These are phyloP conservation scores for Oscheius sp. DNA, from an alignment of 2,888 invertebrate species.

Conservation along the genomic window DNA sequence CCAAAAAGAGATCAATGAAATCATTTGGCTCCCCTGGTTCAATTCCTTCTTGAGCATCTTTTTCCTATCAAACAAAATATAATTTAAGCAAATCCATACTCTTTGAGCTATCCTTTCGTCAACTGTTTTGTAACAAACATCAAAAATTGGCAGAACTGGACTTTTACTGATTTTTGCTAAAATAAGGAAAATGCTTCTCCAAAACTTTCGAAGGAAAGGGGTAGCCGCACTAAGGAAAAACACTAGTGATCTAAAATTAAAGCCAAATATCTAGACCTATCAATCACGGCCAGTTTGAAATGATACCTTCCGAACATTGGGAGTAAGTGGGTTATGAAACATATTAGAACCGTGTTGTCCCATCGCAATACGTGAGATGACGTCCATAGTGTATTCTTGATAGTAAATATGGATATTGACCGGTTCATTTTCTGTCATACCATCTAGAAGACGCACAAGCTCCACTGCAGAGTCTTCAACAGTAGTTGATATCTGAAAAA, in stretches of 20 bases:
- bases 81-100: slow-evolving; percentile 28
- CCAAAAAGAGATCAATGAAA: slow-evolving; percentile 64
- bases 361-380: slow-evolving; percentile 74
- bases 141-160: slow-evolving; percentile 10
- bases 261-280: neutral
- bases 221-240: neutral
- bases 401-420: slow-evolving; percentile 72
- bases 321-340: slow-evolving; percentile 41
- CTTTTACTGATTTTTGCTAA: neutral
- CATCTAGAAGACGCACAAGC: slow-evolving; percentile 70
- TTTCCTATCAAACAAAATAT: slow-evolving; percentile 10
- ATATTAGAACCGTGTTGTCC: slow-evolving; percentile 57
- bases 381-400: slow-evolving; percentile 74
- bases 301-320: slow-evolving; percentile 4
- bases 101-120: slow-evolving; percentile 38
- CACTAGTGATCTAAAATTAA: slow-evolving; percentile 21
- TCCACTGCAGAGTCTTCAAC: slow-evolving; percentile 71
- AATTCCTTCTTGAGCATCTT: slow-evolving; percentile 31
- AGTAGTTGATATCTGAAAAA: slow-evolving; percentile 71
- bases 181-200: slow-evolving; percentile 28
- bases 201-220: neutral
- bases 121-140: slow-evolving; percentile 15
- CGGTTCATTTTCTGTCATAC: slow-evolving; percentile 60
- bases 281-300: no score
- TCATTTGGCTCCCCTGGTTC: slow-evolving; percentile 48